phyloP scores from a whole-genome alignment of 2,113 vertebrate genomes.

The pig (Sus scrofa) region DNA sequence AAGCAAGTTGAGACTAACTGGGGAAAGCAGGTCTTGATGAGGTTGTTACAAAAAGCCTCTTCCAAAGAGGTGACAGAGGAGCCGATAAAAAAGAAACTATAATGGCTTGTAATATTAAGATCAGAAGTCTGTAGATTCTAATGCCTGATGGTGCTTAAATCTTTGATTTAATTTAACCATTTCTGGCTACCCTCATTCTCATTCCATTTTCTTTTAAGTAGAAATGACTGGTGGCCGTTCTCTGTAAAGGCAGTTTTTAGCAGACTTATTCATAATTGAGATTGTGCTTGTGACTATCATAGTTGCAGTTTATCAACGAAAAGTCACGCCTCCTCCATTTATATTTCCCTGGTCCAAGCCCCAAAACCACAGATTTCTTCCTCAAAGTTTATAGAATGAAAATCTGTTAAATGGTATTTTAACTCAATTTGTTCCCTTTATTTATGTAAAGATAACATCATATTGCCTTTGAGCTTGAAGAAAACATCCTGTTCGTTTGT shows the following conservation, averaged over 20 bases:
- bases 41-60: background rate
- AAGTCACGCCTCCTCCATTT: background rate
- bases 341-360: background rate
- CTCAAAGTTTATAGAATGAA: background rate
- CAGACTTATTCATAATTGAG: background rate
- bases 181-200: background rate
- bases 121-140: background rate
- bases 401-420: background rate
- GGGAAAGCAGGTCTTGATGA: background rate
- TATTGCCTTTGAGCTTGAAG: background rate
- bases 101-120: background rate
- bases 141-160: background rate
- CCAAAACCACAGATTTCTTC: background rate
- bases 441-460: background rate
- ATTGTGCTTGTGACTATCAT: background rate
- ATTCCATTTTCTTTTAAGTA: background rate
- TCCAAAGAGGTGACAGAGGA: background rate
- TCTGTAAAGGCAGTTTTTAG: background rate
- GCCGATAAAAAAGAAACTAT: background rate
- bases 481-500: background rate
- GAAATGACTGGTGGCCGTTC: background rate
- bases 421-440: background rate
- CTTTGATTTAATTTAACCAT: background rate
- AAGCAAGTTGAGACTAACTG: background rate
- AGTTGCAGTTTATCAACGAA: constrained; percentile 12